phyloP scores from a whole-genome alignment of 2,797 vertebrate species.

The Lithobates pipiens region DNA sequence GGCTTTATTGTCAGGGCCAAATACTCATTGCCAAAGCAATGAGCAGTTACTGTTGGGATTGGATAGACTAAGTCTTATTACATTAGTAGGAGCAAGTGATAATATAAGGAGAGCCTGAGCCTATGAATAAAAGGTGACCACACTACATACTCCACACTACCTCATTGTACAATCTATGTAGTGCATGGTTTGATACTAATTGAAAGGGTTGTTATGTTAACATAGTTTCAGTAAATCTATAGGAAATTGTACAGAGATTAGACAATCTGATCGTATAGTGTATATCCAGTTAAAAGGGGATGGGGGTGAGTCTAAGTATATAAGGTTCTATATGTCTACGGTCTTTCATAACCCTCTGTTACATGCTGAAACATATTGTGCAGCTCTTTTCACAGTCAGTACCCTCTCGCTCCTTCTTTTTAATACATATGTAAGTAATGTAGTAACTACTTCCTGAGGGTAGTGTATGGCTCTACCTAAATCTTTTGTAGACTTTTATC shows the following conservation, averaged over 20 bases:
- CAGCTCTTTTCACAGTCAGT: neutral
- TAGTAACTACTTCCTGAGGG: no score
- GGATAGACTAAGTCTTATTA: neutral
- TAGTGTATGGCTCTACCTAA: neutral
- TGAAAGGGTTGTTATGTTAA: no score
- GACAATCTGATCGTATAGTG: no score
- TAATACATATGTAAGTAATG: no score
- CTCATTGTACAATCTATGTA: no score
- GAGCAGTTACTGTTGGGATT: neutral
- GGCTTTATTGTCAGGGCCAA: neutral
- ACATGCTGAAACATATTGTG: neutral
- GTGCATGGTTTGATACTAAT: no score
- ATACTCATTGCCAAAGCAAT: neutral
- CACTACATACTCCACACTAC: no score
- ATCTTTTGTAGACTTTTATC: conserved; percentile 5
- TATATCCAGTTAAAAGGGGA: neutral
- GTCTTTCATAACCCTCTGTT: no score
- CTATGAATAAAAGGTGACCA: neutral
- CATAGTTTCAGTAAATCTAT: no score
- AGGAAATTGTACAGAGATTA: no score
- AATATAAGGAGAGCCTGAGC: neutral
- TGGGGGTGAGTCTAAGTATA: neutral
- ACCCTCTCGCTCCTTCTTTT: no score
- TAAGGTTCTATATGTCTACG: no score
- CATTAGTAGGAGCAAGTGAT: neutral